A percentile compares a stretch with the other conserved stretches of the same genome.
phyloP scores from a whole-genome alignment of 1,140 invertebrate genomes.

The Aleiodes sp. region DNA sequence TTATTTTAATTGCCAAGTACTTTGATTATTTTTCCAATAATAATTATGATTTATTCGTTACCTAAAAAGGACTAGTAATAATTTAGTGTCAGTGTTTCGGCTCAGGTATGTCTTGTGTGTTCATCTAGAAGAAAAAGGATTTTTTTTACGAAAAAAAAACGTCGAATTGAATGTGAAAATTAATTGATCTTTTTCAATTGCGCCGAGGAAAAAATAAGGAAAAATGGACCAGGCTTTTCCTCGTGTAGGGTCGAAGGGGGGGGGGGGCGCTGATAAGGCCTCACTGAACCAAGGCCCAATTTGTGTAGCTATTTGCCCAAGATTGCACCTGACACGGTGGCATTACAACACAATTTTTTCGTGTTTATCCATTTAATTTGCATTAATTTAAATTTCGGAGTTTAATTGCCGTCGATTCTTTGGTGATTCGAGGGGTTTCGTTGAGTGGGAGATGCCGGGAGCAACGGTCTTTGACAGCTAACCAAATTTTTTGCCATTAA shows the following conservation, averaged over 20 bases:
- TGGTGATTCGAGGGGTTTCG: too few relatives aligned
- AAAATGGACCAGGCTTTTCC: neutral
- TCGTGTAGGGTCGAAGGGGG: neutral
- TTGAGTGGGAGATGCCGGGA: too few relatives aligned
- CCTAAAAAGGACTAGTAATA: neutral
- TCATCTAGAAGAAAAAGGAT: neutral
- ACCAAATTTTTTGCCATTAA: too few relatives aligned
- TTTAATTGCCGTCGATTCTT: too few relatives aligned
- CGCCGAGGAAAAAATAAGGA: too few relatives aligned
- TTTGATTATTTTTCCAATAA: neutral
- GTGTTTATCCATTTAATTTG: too few relatives aligned
- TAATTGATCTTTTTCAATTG: neutral
- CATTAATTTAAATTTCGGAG: too few relatives aligned
- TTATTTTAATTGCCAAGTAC: neutral
- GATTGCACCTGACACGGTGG: neutral
- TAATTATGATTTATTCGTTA: neutral
- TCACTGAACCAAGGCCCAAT: neutral
- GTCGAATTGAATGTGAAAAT: neutral
- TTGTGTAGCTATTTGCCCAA: neutral
- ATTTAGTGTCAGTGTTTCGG: constrained; percentile 7
- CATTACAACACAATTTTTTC: neutral
- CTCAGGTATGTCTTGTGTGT: constrained; percentile 4
- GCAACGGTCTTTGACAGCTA: too few relatives aligned
- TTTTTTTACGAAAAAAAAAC: too few relatives aligned
- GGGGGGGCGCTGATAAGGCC: neutral